These are phyloP conservation scores for Choloepus hoffmanni DNA, from an alignment of 2,113 vertebrate genomes.

Conservation along the genomic window DNA sequence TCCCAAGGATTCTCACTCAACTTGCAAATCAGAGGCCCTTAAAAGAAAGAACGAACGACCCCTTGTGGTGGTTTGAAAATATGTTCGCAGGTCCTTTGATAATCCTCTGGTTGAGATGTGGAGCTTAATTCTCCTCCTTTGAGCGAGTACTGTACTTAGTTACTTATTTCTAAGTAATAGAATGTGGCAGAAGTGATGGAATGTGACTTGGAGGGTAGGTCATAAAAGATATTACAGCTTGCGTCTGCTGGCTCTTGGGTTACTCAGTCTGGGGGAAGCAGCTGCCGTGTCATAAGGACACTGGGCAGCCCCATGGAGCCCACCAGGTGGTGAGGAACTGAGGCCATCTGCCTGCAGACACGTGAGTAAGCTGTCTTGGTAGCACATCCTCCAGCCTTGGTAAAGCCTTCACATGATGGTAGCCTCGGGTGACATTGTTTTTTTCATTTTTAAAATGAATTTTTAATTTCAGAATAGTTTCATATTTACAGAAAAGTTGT, in stretches of 20 bases:
- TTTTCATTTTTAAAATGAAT: too few relatives aligned
- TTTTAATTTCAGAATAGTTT: too few relatives aligned
- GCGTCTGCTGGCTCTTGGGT: not conserved
- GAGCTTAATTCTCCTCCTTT: not conserved
- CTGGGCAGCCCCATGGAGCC: slow-evolving; percentile 58
- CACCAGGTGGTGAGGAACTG: slow-evolving; percentile 3
- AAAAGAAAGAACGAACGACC: slow-evolving; percentile 51
- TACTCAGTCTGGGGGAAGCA: slow-evolving; percentile 24
- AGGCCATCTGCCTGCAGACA: slow-evolving; percentile 10
- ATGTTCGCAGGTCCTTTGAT: not conserved
- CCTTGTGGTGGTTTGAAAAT: slow-evolving; percentile 46
- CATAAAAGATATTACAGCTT: slow-evolving; percentile 60
- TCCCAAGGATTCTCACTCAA: not conserved
- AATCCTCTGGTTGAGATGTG: not conserved
- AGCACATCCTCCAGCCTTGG: not conserved
- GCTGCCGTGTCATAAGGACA: not conserved
- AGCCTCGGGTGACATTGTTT: not conserved
- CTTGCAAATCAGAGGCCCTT: not conserved
- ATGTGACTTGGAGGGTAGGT: slow-evolving; percentile 75
- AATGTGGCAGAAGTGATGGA: slow-evolving; percentile 68
- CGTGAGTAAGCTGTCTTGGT: slow-evolving; percentile 12
- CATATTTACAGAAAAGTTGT: too few relatives aligned
- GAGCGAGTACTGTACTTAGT: not conserved
- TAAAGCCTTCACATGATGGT: slow-evolving; percentile 39
- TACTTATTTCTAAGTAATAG: not conserved